phyloP scores from a whole-genome alignment of 2,113 vertebrate genomes.

The Eudyptes chrysolophus region DNA sequence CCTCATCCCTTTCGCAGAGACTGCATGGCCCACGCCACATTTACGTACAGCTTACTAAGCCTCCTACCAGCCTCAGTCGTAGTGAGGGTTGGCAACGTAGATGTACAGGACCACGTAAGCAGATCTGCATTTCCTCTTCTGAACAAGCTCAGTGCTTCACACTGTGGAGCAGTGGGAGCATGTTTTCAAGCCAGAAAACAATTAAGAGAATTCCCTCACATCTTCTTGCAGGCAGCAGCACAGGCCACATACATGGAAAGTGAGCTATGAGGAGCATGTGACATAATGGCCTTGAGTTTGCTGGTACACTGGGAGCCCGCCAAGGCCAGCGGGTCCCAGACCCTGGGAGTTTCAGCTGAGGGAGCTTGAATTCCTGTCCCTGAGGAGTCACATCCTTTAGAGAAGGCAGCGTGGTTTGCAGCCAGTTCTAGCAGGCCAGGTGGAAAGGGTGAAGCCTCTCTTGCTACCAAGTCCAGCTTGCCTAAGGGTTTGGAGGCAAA shows the following conservation, averaged over 20 bases:
- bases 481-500: not conserved
- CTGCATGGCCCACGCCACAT: fast-evolving
- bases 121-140: not conserved
- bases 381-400: not conserved
- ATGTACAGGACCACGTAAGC: not conserved
- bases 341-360: not conserved
- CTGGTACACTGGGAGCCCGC: not conserved
- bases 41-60: not conserved
- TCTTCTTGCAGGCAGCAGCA: not conserved
- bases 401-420: not conserved
- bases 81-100: not conserved
- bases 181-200: not conserved
- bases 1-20: not conserved
- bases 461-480: not conserved
- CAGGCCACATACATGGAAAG: not conserved
- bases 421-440: not conserved
- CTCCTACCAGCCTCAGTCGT: not conserved
- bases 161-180: not conserved
- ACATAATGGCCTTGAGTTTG: not conserved
- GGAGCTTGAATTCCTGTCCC: not conserved
- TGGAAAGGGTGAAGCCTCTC: not conserved
- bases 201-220: not conserved
- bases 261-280: not conserved
- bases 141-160: not conserved
- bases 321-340: not conserved